Percentiles rank a stretch among this genome's conserved stretches.
Evolutionary conservation across 2,888 invertebrate genomes (phyloP).

Genomic region (Panopea generosa): DNA sequence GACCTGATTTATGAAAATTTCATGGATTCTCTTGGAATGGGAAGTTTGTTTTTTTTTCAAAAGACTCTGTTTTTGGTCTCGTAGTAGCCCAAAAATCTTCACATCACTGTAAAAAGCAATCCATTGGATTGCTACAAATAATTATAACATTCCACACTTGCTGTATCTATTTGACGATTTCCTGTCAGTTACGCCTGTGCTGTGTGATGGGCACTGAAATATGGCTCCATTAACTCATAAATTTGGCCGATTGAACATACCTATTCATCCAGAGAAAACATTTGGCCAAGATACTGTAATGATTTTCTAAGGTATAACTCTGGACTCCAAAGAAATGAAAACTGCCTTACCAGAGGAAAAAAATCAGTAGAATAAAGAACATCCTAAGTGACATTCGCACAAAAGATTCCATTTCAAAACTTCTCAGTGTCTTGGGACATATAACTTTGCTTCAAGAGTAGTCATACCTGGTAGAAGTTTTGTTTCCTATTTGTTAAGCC

Average conservation of each 20-base stretch:
- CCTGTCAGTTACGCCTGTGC: slow-evolving; percentile 34
- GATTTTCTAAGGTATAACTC: slow-evolving; percentile 52
- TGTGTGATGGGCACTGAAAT: slow-evolving; percentile 42
- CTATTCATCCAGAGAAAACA: slow-evolving; percentile 39
- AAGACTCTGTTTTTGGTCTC: slow-evolving; percentile 38
- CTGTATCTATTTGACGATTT: slow-evolving; percentile 57
- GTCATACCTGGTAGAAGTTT: too few relatives aligned
- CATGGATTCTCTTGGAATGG: slow-evolving; percentile 46
- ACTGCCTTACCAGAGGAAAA: slow-evolving; percentile 39
- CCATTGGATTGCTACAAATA: slow-evolving; percentile 48
- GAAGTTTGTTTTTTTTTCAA: slow-evolving; percentile 18
- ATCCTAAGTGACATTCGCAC: neutral
- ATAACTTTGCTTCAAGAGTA: slow-evolving; percentile 28
- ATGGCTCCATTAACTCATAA: slow-evolving; percentile 42
- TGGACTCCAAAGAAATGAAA: slow-evolving; percentile 51
- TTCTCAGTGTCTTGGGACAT: slow-evolving; percentile 24
- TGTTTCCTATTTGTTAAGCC: too few relatives aligned
- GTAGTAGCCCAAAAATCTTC: slow-evolving; percentile 41
- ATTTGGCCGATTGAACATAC: slow-evolving; percentile 44
- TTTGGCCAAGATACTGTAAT: slow-evolving; percentile 32
- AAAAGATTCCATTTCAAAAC: slow-evolving; percentile 17
- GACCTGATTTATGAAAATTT: slow-evolving; percentile 34
- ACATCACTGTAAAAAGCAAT: slow-evolving; percentile 37
- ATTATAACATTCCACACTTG: slow-evolving; percentile 40
- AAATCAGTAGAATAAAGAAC: slow-evolving; percentile 19